These are phyloP conservation scores for Agrypnia vestita DNA, from an alignment of 1,140 invertebrate species.

Conservation along the genomic window DNA sequence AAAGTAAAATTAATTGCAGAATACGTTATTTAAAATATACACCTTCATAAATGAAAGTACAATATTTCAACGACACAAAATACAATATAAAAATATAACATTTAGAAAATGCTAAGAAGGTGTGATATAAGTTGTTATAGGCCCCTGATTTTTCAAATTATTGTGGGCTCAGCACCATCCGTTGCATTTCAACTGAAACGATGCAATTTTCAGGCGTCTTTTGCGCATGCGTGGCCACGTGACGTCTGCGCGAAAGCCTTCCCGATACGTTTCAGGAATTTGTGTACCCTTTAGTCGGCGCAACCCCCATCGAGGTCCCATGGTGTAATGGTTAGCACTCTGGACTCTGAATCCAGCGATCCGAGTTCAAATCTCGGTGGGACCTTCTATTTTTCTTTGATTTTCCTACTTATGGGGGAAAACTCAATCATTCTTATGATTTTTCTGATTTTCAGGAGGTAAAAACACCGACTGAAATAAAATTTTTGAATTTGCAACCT, in stretches of 20 bases:
- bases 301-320: slow-evolving; percentile 72
- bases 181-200: background rate
- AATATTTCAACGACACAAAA: too few species aligned
- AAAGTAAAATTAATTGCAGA: too few species aligned
- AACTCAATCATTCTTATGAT: background rate
- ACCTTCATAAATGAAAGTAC: too few species aligned
- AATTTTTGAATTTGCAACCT: too few species aligned
- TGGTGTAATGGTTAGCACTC: slow-evolving; percentile 89
- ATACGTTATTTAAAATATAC: too few species aligned
- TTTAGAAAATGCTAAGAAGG: too few species aligned
- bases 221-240: slow-evolving; percentile 42
- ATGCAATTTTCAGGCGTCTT: background rate
- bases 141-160: background rate
- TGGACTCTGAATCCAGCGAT: slow-evolving; percentile 88
- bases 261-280: background rate
- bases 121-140: too few species aligned
- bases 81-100: too few species aligned
- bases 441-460: too few species aligned
- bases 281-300: slow-evolving; percentile 17
- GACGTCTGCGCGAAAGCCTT: slow-evolving; percentile 56
- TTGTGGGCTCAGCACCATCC: too few species aligned
- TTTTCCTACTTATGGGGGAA: background rate
- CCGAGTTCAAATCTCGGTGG: slow-evolving; percentile 84
- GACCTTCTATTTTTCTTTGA: slow-evolving; percentile 70
- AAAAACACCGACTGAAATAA: too few species aligned